phyloP scores from a whole-genome alignment of 2,888 invertebrate genomes.

The Lasioglossum vierecki region DNA sequence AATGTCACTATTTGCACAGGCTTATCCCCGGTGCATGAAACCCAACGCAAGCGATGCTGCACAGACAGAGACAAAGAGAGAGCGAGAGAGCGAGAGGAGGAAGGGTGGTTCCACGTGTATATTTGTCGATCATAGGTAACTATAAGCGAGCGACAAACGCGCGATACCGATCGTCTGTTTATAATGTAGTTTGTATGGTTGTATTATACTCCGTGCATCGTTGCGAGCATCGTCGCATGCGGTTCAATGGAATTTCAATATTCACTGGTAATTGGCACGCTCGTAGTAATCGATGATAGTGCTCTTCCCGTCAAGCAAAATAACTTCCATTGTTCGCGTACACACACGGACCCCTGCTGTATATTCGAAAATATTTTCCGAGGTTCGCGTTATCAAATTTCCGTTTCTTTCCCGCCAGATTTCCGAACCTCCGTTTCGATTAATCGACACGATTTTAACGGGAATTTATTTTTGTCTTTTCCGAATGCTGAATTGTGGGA shows the following conservation, averaged over 20 bases:
- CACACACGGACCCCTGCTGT: background rate
- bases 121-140: conserved; percentile 71
- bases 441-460: background rate
- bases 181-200: conserved; percentile 67
- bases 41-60: conserved; percentile 45
- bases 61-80: background rate
- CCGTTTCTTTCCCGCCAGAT: background rate
- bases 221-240: conserved; percentile 18
- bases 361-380: background rate
- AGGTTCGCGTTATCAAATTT: background rate
- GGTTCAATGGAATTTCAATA: conserved; percentile 14
- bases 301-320: background rate
- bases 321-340: background rate
- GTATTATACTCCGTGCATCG: conserved; percentile 25
- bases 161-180: conserved; percentile 71
- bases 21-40: conserved; percentile 76
- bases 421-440: background rate
- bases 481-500: background rate
- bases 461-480: background rate
- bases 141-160: conserved; percentile 53
- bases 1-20: conserved; percentile 82
- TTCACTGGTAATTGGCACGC: conserved; percentile 4
- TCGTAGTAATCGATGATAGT: background rate
- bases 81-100: background rate
- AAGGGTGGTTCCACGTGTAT: conserved; percentile 57